These are phyloP conservation scores for Rambutsinella grinnellia DNA, from an alignment of 2,888 invertebrate genomes.

Conservation along the genomic window DNA sequence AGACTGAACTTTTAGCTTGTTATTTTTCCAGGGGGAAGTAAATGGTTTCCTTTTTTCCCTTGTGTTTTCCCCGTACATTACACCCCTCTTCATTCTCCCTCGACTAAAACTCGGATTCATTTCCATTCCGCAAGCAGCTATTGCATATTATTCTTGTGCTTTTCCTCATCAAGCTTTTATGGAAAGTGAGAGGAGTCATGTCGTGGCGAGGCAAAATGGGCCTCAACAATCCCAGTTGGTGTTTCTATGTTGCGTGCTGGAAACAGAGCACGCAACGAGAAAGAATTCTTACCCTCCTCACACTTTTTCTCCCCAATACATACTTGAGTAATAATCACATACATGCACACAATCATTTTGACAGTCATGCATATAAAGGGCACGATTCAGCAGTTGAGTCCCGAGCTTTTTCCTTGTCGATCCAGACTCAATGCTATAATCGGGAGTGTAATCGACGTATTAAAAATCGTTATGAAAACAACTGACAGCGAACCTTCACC, in stretches of 20 bases:
- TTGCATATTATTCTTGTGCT: background rate
- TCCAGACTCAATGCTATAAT: background rate
- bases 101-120: background rate
- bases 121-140: background rate
- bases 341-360: constrained; percentile 22
- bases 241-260: background rate
- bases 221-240: background rate
- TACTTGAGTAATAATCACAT: constrained; percentile 40
- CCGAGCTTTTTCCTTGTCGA: background rate
- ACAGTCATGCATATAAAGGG: constrained; percentile 45
- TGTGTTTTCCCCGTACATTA: background rate
- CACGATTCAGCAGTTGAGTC: too few species aligned
- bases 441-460: constrained; percentile 41
- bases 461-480: constrained; percentile 44
- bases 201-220: background rate
- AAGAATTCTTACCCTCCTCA: constrained; percentile 10
- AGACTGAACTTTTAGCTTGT: constrained; percentile 1
- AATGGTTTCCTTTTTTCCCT: constrained; percentile 31
- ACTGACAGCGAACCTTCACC: too few species aligned
- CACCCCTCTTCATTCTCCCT: constrained; percentile 28
- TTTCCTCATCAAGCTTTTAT: background rate
- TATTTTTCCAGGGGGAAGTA: constrained; percentile 6
- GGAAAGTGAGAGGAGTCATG: background rate
- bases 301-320: constrained; percentile 20
- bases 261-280: constrained; percentile 45